A percentile compares a stretch with the other conserved stretches of the same genome.
phyloP scores from a whole-genome alignment of 1,140 invertebrate species.

The Aphelenchoides besseyi region DNA sequence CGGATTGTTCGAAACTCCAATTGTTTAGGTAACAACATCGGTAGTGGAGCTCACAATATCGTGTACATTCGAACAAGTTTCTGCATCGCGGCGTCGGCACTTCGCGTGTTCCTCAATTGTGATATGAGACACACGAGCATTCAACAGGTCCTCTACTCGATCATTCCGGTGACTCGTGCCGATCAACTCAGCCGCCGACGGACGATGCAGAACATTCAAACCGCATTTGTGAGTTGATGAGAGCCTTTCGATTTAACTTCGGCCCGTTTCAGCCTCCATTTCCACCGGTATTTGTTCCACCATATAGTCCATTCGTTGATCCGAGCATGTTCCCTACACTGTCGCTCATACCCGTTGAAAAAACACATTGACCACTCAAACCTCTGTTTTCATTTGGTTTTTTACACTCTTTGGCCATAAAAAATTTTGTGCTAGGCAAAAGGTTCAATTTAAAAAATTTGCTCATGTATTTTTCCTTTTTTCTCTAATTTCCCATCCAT shows the following conservation, averaged over 20 bases:
- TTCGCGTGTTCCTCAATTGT: background rate
- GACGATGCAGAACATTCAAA: background rate
- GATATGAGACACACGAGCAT: background rate
- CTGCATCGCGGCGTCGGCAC: background rate
- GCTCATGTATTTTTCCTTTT: no score
- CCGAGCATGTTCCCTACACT: no score
- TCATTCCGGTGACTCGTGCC: background rate
- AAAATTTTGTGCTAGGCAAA: no score
- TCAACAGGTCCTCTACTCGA: background rate
- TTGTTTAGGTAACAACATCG: constrained; percentile 47
- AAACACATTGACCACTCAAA: no score
- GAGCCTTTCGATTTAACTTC: background rate
- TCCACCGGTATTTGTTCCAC: no score
- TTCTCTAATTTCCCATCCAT: no score
- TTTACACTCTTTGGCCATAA: no score
- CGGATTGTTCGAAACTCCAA: constrained; percentile 12
- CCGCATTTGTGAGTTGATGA: background rate
- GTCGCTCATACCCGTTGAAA: no score
- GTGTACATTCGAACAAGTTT: constrained; percentile 27
- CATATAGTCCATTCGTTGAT: no score
- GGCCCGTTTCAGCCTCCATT: background rate
- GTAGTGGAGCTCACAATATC: constrained; percentile 36
- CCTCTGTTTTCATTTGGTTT: no score
- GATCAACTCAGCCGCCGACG: background rate
- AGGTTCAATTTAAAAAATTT: no score